A percentile compares a stretch with the other conserved stretches of the same genome.
phyloP scores from a whole-genome alignment of 1,140 invertebrate genomes.

The Frieseomelitta varia region DNA sequence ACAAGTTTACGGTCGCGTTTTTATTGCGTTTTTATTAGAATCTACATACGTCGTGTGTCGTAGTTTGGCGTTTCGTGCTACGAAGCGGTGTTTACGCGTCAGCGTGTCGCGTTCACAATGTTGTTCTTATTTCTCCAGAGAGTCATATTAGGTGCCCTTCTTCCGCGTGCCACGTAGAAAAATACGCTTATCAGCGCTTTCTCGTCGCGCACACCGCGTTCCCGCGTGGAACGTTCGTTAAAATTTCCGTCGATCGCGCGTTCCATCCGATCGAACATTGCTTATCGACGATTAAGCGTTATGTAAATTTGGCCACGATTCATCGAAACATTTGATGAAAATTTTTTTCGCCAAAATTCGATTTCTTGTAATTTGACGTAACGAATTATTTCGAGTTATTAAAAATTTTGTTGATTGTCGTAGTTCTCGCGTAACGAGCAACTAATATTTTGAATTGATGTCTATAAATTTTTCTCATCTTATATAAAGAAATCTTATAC shows the following conservation, averaged over 20 bases:
- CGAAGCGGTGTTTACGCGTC: not conserved
- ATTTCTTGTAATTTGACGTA: too few species aligned
- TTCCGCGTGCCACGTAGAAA: conserved; percentile 22
- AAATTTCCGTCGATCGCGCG: conserved; percentile 7
- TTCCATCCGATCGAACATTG: not conserved
- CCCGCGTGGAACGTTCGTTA: conserved; percentile 13
- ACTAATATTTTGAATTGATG: too few species aligned
- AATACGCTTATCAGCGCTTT: conserved; percentile 27
- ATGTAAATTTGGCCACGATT: not conserved
- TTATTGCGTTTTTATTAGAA: conserved; percentile 4
- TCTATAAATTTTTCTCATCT: too few species aligned
- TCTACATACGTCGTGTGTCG: not conserved
- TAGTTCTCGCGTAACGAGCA: too few species aligned
- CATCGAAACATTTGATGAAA: too few species aligned
- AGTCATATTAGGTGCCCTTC: not conserved
- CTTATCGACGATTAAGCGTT: not conserved
- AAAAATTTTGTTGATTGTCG: too few species aligned
- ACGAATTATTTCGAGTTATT: not conserved
- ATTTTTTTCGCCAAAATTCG: too few species aligned
- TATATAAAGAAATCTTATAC: too few species aligned
- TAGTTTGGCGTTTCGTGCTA: not conserved
- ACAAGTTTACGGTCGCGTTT: conserved; percentile 8
- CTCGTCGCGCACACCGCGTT: not conserved
- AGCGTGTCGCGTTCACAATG: not conserved
- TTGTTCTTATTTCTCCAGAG: not conserved